Conservation (phyloP, 2,797 vertebrate genomes). For the Melopsittacus undulatus region DNA sequence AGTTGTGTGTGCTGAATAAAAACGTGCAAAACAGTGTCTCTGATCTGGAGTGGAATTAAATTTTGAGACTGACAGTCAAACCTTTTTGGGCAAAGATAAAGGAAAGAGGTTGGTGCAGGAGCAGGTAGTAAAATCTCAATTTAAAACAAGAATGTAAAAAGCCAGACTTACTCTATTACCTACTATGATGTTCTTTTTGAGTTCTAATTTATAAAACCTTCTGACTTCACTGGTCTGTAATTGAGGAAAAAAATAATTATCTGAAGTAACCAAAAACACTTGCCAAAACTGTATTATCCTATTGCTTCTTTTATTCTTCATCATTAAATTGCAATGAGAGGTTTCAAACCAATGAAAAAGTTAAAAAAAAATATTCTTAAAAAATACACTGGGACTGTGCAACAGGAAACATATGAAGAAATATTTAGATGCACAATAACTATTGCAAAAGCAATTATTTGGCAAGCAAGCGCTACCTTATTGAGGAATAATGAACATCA, state of each 20-base stretch:
- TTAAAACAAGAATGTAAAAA: neutral
- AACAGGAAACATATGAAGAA: neutral
- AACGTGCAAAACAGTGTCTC: neutral
- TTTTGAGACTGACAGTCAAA: neutral
- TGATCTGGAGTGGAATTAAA: neutral
- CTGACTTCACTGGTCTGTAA: neutral
- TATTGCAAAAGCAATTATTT: neutral
- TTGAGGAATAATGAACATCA: slow-evolving; percentile 1
- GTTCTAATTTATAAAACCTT: neutral
- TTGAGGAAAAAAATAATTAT: neutral
- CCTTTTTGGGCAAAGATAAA: neutral
- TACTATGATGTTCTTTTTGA: neutral
- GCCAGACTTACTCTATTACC: neutral
- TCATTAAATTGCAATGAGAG: neutral
- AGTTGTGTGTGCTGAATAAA: neutral
- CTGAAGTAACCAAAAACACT: neutral
- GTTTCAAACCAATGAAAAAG: neutral
- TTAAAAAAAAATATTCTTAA: neutral
- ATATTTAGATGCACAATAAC: neutral
- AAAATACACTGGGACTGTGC: neutral
- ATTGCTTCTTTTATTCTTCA: neutral
- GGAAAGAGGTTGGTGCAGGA: neutral
- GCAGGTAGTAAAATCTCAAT: neutral
- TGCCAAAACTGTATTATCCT: neutral
- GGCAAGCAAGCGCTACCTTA: neutral